phyloP scores from a whole-genome alignment of 2,113 vertebrate species.

The Tursiops truncatus region DNA sequence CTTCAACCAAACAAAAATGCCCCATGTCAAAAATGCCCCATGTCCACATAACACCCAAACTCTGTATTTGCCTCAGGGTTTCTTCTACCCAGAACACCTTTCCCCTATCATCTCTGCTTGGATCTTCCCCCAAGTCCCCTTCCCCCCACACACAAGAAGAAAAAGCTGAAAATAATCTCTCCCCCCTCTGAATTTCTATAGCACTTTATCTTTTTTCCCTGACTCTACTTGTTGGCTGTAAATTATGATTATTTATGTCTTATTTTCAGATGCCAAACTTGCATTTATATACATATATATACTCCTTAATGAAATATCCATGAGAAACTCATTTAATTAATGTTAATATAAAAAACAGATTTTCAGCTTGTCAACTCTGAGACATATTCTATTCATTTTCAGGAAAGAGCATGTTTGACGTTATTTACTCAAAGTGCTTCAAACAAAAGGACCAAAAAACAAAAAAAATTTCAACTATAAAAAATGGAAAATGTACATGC shows the following conservation, averaged over 20 bases:
- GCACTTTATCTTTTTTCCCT: background rate
- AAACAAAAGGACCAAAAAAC: constrained; percentile 17
- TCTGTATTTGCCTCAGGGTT: background rate
- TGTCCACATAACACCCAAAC: background rate
- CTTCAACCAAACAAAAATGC: constrained; percentile 31
- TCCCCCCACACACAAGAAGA: background rate
- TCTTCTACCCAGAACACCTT: background rate
- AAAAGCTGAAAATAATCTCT: constrained; percentile 9
- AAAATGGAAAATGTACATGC: background rate
- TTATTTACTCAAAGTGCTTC: constrained; percentile 32
- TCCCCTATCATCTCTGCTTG: background rate
- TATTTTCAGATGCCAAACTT: constrained; percentile 48
- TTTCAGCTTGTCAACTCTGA: constrained; percentile 44
- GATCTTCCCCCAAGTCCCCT: background rate
- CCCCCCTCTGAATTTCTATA: background rate
- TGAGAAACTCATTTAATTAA: constrained; percentile 10
- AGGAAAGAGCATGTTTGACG: constrained; percentile 40
- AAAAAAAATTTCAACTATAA: constrained; percentile 27
- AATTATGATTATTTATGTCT: background rate
- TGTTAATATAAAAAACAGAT: constrained; percentile 2
- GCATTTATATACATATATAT: background rate
- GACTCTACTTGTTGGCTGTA: background rate
- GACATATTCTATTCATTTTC: constrained; percentile 22
- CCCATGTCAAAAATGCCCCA: constrained; percentile 6
- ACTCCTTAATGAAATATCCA: constrained; percentile 21